Base-by-base conservation (phyloP, 1,140 invertebrate species). In the Tyrophagus putrescentiae region DNA sequence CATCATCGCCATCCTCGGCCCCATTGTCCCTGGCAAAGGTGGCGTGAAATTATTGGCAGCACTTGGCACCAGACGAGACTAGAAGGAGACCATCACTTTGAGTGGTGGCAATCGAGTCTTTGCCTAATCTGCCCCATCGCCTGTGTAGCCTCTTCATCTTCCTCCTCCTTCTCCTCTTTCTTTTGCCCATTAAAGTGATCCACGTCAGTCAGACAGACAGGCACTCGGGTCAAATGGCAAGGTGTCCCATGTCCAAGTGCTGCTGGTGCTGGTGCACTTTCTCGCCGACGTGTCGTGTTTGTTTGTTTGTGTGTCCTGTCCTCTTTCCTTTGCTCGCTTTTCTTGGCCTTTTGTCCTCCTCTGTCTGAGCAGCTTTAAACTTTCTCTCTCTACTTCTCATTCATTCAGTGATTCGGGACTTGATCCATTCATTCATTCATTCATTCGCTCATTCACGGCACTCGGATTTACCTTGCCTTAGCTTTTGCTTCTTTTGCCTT, bases 291-390 rank as follows among this genome's bases (percentile, higher is more conserved):
- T 48, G 7, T 48, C 18, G 45, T 48, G 7, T 48, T 48, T 48
- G 45, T 48, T 48, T 48, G 45, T 48, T 48, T 48, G 45, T 18
- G 18, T 48, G 45, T 48, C 45, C n/a, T 7, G 21, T 25, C 45
- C 21, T 39, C 36, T 39, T 39, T 39, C 21, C 13, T 39, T 21
- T 39, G 36, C 36, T 39, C 36, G 36, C 21, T 21, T 39, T 39
- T 13, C 36, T 21, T 39, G 36, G 13, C n/a, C n/a, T n/a, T n/a
- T n/a, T n/a, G n/a, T n/a, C n/a, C n/a, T n/a, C n/a, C n/a, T 42
- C 6, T 42, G 3, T 23, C 41, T 42, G 25, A 42, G 41, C 41
- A 42, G 41, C 41, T 42, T 42, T 42, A 42, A 42, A 42, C 4
- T 5, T 42, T 42, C 18, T 42, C 3, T 21, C 25, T 42, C 41